Percentiles rank a stretch among this genome's conserved stretches.
Conservation (phyloP, 2,113 vertebrate species). For the Lepidothrix coronata region DNA sequence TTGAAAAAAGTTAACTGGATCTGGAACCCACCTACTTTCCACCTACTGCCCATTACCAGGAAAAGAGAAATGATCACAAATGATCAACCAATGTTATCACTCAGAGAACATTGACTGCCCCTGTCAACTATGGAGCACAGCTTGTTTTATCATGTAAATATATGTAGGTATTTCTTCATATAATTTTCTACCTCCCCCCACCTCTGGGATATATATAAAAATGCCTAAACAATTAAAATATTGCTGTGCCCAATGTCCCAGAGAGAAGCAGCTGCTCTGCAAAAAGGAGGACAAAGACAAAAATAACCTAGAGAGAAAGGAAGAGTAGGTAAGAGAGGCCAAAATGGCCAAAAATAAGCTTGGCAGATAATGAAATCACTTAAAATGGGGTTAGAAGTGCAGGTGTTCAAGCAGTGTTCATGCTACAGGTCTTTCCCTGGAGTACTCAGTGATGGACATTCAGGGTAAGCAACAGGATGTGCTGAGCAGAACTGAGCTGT, state of each 20-base stretch:
- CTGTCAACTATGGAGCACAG: neutral
- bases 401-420: neutral
- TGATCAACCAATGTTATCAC: neutral
- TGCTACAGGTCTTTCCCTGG: neutral
- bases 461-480: neutral
- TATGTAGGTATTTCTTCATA: neutral
- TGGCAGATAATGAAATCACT: constrained; percentile 22
- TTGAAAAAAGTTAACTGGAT: neutral
- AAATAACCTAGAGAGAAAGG: constrained; percentile 49
- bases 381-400: constrained; percentile 53
- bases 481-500: neutral
- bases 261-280: constrained; percentile 24
- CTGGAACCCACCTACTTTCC: neutral
- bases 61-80: neutral
- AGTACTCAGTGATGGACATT: neutral
- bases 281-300: constrained; percentile 58
- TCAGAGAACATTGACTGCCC: neutral
- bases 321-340: constrained; percentile 40
- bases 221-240: constrained; percentile 43
- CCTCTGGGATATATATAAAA: neutral
- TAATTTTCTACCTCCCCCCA: neutral
- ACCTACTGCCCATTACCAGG: neutral
- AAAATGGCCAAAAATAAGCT: constrained; percentile 50
- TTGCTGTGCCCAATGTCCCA: neutral
- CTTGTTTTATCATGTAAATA: neutral